These are phyloP conservation scores for Graptemys geographica DNA, from an alignment of 2,797 vertebrate species.

Conservation along the genomic window DNA sequence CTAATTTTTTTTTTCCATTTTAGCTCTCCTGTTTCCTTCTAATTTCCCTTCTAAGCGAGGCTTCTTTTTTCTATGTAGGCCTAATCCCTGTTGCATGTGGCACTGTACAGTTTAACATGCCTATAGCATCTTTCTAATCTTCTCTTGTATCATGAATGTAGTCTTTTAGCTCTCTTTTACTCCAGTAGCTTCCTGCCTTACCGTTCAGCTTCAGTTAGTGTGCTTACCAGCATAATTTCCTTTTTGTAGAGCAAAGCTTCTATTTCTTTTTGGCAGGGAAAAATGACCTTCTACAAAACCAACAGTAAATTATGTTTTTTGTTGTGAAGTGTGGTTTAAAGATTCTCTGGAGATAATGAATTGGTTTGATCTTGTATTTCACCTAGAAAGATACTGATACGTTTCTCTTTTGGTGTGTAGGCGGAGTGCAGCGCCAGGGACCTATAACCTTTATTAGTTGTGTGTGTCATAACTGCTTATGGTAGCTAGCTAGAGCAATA, in stretches of 20 bases:
- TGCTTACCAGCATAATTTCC: not conserved
- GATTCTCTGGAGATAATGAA: not conserved
- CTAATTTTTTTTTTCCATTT: not conserved
- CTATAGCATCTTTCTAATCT: not conserved
- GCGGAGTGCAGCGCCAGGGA: not conserved
- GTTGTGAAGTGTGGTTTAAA: not conserved
- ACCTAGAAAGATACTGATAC: not conserved
- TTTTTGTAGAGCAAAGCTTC: not conserved
- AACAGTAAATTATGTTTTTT: not conserved
- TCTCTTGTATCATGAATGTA: not conserved
- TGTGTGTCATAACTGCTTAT: not conserved
- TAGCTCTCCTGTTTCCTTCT: not conserved
- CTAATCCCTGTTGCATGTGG: not conserved
- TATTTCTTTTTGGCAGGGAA: not conserved
- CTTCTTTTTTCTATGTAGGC: not conserved
- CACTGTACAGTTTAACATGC: not conserved
- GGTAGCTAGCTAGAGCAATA: not conserved
- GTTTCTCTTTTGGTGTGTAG: not conserved
- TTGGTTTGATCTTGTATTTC: not conserved
- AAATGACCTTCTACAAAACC: not conserved
- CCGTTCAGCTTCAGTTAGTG: not conserved
- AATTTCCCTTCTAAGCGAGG: not conserved
- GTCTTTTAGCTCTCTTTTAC: not conserved
- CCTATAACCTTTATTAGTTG: not conserved
- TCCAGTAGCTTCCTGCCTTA: not conserved